These are phyloP conservation scores for Kryptolebias marmoratus DNA, from an alignment of 2,113 vertebrate genomes.

Conservation along the genomic window DNA sequence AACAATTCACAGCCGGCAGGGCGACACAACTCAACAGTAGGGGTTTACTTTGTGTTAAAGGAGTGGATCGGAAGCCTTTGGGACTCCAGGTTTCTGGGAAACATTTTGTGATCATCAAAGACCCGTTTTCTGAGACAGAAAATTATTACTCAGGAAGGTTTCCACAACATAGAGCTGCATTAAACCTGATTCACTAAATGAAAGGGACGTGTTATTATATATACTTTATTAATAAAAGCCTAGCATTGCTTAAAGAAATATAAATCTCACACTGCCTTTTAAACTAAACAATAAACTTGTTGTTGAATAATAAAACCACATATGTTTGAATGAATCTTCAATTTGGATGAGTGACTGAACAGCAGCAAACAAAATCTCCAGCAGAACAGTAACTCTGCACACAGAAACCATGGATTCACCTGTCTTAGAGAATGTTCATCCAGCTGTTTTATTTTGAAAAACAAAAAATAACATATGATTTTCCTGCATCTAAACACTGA, in stretches of 20 bases:
- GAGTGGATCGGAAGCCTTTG: conserved; percentile 19
- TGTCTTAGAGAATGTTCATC: background rate
- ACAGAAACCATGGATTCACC: background rate
- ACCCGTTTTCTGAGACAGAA: background rate
- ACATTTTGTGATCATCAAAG: background rate
- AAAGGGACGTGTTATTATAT: too few species aligned
- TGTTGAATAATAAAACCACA: too few species aligned
- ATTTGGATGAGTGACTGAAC: background rate
- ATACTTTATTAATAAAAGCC: too few species aligned
- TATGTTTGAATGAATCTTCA: background rate
- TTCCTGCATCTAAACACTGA: background rate
- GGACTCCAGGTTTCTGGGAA: background rate
- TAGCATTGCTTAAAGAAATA: too few species aligned
- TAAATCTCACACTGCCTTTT: too few species aligned
- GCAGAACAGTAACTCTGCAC: background rate
- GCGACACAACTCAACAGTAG: conserved; percentile 39
- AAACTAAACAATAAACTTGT: too few species aligned
- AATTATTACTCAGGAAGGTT: background rate
- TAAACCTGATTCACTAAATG: background rate
- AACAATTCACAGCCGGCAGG: conserved; percentile 74
- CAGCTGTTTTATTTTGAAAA: background rate
- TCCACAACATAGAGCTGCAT: background rate
- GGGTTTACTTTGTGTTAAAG: conserved; percentile 41
- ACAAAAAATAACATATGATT: background rate
- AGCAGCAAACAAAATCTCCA: background rate